A percentile compares a stretch with the other conserved stretches of the same genome.
phyloP scores from a whole-genome alignment of 2,888 invertebrate genomes.

The Zhuqinia jingwanae region DNA sequence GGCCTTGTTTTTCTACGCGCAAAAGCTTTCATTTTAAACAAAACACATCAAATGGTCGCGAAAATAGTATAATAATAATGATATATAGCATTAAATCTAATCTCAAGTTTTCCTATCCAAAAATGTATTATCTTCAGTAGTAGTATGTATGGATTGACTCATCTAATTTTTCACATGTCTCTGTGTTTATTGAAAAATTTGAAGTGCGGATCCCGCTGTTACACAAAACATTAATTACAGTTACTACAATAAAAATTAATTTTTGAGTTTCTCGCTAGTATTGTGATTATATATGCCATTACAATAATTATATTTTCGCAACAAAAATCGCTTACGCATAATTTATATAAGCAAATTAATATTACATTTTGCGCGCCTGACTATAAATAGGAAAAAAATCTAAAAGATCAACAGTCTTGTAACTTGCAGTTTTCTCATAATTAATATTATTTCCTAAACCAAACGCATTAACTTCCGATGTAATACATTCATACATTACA shows the following conservation, averaged over 20 bases:
- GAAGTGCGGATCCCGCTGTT: not conserved
- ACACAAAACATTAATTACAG: not conserved
- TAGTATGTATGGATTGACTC: not conserved
- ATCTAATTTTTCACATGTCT: not conserved
- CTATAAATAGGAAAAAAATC: constrained; percentile 37
- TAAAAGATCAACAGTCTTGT: constrained; percentile 65
- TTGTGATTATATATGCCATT: constrained; percentile 6
- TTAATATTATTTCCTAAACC: not conserved
- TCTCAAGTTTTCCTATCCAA: too few relatives aligned
- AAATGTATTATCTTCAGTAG: too few relatives aligned
- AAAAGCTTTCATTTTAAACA: not conserved
- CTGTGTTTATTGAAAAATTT: not conserved
- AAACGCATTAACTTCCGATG: not conserved
- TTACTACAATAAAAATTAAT: not conserved
- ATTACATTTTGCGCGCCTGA: too few relatives aligned
- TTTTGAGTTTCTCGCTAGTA: not conserved
- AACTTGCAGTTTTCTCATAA: constrained; percentile 67
- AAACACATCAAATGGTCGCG: not conserved
- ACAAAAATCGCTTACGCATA: too few relatives aligned
- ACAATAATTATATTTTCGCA: too few relatives aligned
- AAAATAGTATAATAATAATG: not conserved
- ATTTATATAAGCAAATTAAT: too few relatives aligned
- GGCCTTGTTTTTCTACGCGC: not conserved
- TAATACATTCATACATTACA: not conserved
- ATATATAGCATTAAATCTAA: too few relatives aligned